phyloP scores from a whole-genome alignment of 2,113 vertebrate species.

The Parus major region DNA sequence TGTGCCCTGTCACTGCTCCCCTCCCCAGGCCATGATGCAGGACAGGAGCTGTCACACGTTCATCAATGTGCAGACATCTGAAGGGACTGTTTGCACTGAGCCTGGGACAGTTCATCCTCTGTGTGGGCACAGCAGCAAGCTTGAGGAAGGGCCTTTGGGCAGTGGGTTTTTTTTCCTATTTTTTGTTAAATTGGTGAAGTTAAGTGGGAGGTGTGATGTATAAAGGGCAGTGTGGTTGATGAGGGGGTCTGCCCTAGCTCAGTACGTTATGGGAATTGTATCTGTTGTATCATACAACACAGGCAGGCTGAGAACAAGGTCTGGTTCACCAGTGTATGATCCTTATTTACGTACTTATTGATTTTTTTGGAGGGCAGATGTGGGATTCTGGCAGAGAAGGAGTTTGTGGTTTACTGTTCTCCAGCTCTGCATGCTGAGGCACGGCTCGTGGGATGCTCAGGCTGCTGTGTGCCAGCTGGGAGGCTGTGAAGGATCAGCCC shows the following conservation, averaged over 20 bases:
- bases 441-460: not conserved
- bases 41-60: not conserved
- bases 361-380: not conserved
- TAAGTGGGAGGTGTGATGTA: not conserved
- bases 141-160: not conserved
- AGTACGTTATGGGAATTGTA: not conserved
- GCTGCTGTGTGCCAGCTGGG: not conserved
- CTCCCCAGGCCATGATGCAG: not conserved
- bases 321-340: accelerated
- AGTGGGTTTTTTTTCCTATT: not conserved
- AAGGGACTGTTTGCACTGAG: not conserved
- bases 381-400: not conserved
- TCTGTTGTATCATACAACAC: not conserved
- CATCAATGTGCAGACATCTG: not conserved
- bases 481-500: not conserved
- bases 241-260: not conserved
- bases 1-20: not conserved
- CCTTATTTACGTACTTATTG: not conserved
- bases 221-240: not conserved
- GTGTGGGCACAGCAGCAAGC: not conserved
- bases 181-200: not conserved
- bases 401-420: not conserved
- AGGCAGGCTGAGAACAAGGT: not conserved
- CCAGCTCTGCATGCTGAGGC: not conserved
- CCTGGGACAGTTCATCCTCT: not conserved